A percentile compares a stretch with the other conserved stretches of the same genome.
phyloP scores from a whole-genome alignment of 2,888 invertebrate genomes.

The Andrena flavipes region DNA sequence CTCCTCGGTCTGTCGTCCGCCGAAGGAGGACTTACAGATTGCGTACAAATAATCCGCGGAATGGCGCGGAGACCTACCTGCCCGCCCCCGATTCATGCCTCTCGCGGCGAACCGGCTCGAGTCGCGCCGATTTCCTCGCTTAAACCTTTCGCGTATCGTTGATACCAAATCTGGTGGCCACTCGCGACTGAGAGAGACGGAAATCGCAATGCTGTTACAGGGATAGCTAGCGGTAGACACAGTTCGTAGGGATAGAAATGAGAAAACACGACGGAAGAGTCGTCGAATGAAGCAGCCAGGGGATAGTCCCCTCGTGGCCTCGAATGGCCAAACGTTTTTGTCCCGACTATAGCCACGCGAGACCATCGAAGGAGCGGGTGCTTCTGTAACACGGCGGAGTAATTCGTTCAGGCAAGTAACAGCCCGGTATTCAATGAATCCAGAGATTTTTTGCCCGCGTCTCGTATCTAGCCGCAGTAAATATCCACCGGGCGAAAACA shows the following conservation, averaged over 20 bases:
- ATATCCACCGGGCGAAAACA: slow-evolving; percentile 16
- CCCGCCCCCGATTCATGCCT: slow-evolving; percentile 48
- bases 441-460: slow-evolving; percentile 15
- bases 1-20: slow-evolving; percentile 18
- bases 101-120: slow-evolving; percentile 18
- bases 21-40: slow-evolving; percentile 62
- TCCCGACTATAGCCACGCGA: not conserved
- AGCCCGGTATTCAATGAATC: slow-evolving; percentile 39
- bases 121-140: slow-evolving; percentile 11
- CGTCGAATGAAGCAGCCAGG: too few relatives aligned
- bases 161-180: not conserved
- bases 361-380: not conserved
- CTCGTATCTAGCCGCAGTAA: slow-evolving; percentile 20
- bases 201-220: too few relatives aligned
- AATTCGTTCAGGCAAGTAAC: slow-evolving; percentile 42
- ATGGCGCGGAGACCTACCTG: slow-evolving; percentile 44
- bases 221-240: too few relatives aligned
- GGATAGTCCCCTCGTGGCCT: not conserved
- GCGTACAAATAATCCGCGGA: slow-evolving; percentile 68
- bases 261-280: too few relatives aligned
- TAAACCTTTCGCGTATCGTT: not conserved
- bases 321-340: not conserved
- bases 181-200: not conserved
- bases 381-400: slow-evolving; percentile 35
- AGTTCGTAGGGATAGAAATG: too few relatives aligned